Percentiles rank a stretch among this genome's conserved stretches.
These are phyloP conservation scores for Ictalurus furcatus DNA, from an alignment of 2,113 vertebrate genomes.

Conservation along the genomic window DNA sequence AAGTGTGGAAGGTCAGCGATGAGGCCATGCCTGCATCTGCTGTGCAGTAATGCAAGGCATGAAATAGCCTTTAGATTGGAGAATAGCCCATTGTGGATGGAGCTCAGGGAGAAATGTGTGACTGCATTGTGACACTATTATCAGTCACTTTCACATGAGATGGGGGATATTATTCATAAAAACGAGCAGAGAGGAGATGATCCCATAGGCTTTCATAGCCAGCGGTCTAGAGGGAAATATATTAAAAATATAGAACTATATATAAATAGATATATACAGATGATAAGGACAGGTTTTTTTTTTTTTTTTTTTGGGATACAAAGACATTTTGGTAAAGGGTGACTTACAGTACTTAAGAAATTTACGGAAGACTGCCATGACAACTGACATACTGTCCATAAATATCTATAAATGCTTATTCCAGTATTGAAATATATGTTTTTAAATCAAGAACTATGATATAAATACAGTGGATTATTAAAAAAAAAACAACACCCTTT, in stretches of 20 bases:
- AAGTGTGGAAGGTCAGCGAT: conserved; percentile 48
- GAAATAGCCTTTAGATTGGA: conserved; percentile 58
- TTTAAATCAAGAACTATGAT: neutral
- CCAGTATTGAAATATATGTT: neutral
- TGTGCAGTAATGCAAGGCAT: conserved; percentile 56
- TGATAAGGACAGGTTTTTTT: neutral
- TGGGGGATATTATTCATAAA: conserved; percentile 68
- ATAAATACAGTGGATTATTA: neutral
- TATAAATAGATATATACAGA: conserved; percentile 10
- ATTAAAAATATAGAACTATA: conserved; percentile 33
- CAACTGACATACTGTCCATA: neutral
- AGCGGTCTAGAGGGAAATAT: conserved; percentile 46
- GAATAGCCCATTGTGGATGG: conserved; percentile 62
- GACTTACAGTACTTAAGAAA: neutral
- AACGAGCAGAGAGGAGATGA: conserved; percentile 61
- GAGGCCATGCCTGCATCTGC: conserved; percentile 36
- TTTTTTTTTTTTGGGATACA: neutral
- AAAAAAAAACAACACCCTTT: too few species aligned
- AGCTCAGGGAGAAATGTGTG: conserved; percentile 61
- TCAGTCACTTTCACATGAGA: conserved; percentile 68
- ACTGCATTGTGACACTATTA: conserved; percentile 63
- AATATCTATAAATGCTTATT: neutral
- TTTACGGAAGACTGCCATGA: neutral
- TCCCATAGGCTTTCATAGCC: conserved; percentile 49
- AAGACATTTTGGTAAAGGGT: neutral